These are phyloP conservation scores for Phenganax marumi DNA, from an alignment of 92 coral and sea anemone species.

Conservation along the genomic window DNA sequence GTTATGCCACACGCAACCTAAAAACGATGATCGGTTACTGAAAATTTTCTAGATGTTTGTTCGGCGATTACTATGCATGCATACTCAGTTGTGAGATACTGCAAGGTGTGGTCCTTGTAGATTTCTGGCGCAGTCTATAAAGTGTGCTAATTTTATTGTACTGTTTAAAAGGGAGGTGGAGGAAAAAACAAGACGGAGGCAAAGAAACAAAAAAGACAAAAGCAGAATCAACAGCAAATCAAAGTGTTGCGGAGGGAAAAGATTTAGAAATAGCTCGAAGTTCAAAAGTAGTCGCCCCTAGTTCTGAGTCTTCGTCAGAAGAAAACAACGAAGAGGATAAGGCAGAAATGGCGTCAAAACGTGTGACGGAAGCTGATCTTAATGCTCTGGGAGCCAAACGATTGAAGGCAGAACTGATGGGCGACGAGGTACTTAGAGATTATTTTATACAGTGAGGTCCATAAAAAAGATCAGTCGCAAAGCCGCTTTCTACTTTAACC, in stretches of 20 bases:
- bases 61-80: no score
- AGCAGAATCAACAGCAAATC: constrained; percentile 29
- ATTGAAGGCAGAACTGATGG: constrained; percentile 89
- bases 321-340: constrained; percentile 21
- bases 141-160: neutral
- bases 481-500: no score
- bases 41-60: no score
- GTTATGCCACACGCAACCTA: no score
- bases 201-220: constrained; percentile 24
- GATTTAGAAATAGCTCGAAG: constrained; percentile 28
- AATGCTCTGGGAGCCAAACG: constrained; percentile 94
- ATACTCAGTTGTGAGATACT: no score
- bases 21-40: no score
- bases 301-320: constrained; percentile 53
- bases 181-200: constrained; percentile 60
- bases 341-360: constrained; percentile 31
- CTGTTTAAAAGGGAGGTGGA: constrained; percentile 69
- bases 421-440: constrained; percentile 72
- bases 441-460: neutral
- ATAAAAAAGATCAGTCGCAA: no score
- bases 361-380: constrained; percentile 84
- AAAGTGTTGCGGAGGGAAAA: constrained; percentile 13
- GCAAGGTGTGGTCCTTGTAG: neutral
- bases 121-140: neutral
- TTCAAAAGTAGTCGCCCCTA: constrained; percentile 44